Evolutionary conservation across 2,113 vertebrate species (phyloP).

Genomic region (Ceuthmochares aereus): DNA sequence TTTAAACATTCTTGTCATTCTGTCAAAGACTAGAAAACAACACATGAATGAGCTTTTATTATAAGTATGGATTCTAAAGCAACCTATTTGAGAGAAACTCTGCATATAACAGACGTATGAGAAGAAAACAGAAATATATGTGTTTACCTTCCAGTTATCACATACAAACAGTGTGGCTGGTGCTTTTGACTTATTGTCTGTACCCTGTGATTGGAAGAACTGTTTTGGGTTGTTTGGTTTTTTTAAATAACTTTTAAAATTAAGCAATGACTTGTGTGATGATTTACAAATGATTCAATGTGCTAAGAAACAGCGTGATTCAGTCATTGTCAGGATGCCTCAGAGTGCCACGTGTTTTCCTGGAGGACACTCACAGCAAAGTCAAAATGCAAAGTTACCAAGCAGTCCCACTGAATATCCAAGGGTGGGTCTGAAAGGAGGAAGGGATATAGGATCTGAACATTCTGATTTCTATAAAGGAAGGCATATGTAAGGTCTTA

Average conservation of each 20-base stretch:
- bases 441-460: neutral
- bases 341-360: neutral
- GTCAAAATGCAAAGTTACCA: neutral
- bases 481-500: neutral
- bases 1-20: neutral
- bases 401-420: neutral
- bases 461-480: neutral
- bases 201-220: neutral
- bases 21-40: neutral
- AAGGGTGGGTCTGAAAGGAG: neutral
- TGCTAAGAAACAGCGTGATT: neutral
- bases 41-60: neutral
- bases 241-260: neutral
- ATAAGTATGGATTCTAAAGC: constrained; percentile 34
- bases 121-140: neutral
- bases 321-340: neutral
- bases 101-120: neutral
- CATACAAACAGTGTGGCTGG: neutral
- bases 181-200: neutral
- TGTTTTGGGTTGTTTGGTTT: neutral
- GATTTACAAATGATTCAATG: neutral
- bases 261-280: neutral
- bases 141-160: neutral
- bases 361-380: neutral
- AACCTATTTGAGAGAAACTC: neutral